Evolutionary conservation across 2,888 invertebrate genomes (phyloP), one percentile per base, ranked within the genome.

Genomic region (Chloroclysta siterata): DNA sequence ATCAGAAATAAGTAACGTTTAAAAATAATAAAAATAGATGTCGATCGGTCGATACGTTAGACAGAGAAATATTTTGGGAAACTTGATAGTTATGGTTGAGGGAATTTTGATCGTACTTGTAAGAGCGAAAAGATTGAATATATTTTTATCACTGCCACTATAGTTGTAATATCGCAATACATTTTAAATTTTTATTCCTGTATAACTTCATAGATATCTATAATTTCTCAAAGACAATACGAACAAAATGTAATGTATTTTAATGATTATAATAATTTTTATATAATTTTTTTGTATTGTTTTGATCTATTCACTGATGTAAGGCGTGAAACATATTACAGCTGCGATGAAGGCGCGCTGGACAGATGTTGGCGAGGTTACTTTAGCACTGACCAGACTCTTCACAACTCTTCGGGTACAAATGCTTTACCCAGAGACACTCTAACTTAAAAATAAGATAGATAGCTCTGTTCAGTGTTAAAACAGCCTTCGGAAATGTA

Each of bases 131-230:
- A 81, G 76, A 83, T 81, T 72, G 75, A 75, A 81, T 89, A 89
- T 90, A 88, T 89, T 89, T 89, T 88, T 89, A 81, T 85, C 90
- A 93, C 89, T 90, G 92, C 90, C 91, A 85, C 85, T 74, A 50
- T 87, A 88, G 82, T 83, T 76, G 74, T 85, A 84, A 74, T 72
- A 72, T 75, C 70, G 67, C 73, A 69, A 76, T 70, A 71, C 69
- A 14, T 50, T 58, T 50, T 53, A 55, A 47, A 51, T 48, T 48
- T 15, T 51, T 47, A 28, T 44, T 44, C 13, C 6, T 29, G 57
- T 48, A 42, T 52, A 36, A 39, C 48, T 36, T 33, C 33, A 33
- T 39, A 48, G 15, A 36, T 15, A 22, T 17, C n/a, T 47, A 7
- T 14, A 14, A 44, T 60, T 47, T 47, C 52, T 60, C 48, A 36